phyloP scores from a whole-genome alignment of 1,140 invertebrate genomes.

The Apis mellifera region DNA sequence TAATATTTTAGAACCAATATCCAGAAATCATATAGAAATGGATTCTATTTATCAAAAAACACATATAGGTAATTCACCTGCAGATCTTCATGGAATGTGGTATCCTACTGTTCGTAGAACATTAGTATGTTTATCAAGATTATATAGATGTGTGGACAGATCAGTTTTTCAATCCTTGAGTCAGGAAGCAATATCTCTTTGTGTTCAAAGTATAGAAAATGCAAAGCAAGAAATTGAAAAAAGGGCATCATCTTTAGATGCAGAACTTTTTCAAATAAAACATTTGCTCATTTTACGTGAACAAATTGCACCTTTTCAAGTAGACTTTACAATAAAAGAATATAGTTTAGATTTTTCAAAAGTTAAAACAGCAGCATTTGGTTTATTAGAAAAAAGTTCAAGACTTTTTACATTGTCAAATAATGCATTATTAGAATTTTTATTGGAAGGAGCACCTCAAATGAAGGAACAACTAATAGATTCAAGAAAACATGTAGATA shows the following conservation, averaged over 20 bases:
- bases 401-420: conserved; percentile 94
- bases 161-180: conserved; percentile 98
- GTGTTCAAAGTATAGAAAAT: conserved; percentile 93
- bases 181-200: conserved; percentile 95
- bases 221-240: conserved; percentile 88
- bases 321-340: conserved; percentile 96
- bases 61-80: conserved; percentile 87
- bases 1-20: conserved; percentile 64
- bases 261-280: conserved; percentile 98
- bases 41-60: conserved; percentile 74
- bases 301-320: conserved; percentile 99
- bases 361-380: conserved; percentile 92
- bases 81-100: conserved; percentile 99
- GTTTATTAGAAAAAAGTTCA: conserved; percentile 91
- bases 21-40: conserved; percentile 74
- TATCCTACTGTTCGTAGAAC: conserved; percentile 98
- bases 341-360: conserved; percentile 95
- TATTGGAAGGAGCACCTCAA: conserved; percentile 94
- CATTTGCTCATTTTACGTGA: conserved; percentile 98
- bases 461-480: conserved; percentile 96
- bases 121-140: conserved; percentile 95
- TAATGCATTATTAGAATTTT: conserved; percentile 95
- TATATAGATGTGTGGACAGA: conserved; percentile 97
- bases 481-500: conserved; percentile 96
- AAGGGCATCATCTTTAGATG: conserved; percentile 90